Base-by-base conservation (phyloP, 2,797 vertebrate genomes). In the Onychomys arenicola region DNA sequence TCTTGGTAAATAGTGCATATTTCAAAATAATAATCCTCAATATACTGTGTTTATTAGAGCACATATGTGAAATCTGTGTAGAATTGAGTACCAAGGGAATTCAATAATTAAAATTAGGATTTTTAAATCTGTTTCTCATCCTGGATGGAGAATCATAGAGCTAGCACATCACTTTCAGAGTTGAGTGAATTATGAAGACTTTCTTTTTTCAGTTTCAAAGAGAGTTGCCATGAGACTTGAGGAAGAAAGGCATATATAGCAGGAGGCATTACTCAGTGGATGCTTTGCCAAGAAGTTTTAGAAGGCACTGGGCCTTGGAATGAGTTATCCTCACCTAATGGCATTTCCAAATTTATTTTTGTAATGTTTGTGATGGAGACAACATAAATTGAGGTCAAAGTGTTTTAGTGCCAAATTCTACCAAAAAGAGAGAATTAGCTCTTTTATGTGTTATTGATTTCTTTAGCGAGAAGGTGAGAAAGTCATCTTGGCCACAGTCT, bases 311-410 rank as follows among this genome's bases (percentile, higher is more conserved):
- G 10, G 29, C 4, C 13, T 92, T 85, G 3, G 17, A 84, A 49
- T 90, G 55, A 96, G 34, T 21, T 94, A 77, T 37, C 52, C 77
- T 78, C 81, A 23, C 2, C 10, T 92, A 57, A 65, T 43, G n/a
- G 63, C 37, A 77, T 61, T 19, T 40, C 59, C n/a, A 13, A 93
- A 78, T 83, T 95, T 89, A 87, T 84, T 96, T 93, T 80, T 32
- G 12, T 76, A 76, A 88, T 16, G 0, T 89, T 73, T 81, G 13
- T 88, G 43, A 75, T 77, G 43, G 75, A 25, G 21, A 81, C 85
- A 87, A 83, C 65, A n/a, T 87, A 81, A 91, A 61, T 32, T 40
- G 63, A 93, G 5, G 59, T 90, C 37, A 88, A 29, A 61, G 5
- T 40, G 5, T 75, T 85, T 89, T 34, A 91, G 29, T 69, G 49